phyloP scores from a whole-genome alignment of 2,888 invertebrate species.

The Stenodera caucasica region DNA sequence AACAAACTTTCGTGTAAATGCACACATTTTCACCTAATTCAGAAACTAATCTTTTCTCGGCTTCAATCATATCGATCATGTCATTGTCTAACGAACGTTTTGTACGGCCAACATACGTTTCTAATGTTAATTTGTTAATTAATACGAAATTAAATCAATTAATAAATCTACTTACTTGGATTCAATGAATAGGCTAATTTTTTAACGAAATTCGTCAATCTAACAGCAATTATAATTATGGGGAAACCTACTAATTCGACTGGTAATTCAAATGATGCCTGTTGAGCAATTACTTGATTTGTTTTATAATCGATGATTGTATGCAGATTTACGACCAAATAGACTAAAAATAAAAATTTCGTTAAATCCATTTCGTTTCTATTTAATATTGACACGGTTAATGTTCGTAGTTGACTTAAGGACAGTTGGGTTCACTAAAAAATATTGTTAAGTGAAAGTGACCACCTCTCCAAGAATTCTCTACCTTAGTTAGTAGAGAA shows the following conservation, averaged over 20 bases:
- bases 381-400: slow-evolving; percentile 17
- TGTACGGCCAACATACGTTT: slow-evolving; percentile 69
- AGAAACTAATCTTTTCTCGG: slow-evolving; percentile 76
- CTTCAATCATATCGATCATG: slow-evolving; percentile 67
- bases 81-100: slow-evolving; percentile 62
- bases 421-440: slow-evolving; percentile 30
- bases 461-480: slow-evolving; percentile 45
- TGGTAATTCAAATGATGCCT: slow-evolving; percentile 71
- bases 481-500: slow-evolving; percentile 16
- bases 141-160: neutral
- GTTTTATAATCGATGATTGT: slow-evolving; percentile 31
- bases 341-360: slow-evolving; percentile 15
- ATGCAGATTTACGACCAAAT: slow-evolving; percentile 16
- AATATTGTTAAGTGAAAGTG: slow-evolving; percentile 49
- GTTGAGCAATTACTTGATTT: slow-evolving; percentile 39
- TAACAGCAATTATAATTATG: slow-evolving; percentile 76
- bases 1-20: slow-evolving; percentile 77
- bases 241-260: slow-evolving; percentile 86
- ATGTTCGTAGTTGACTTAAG: slow-evolving; percentile 29
- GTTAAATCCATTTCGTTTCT: slow-evolving; percentile 18
- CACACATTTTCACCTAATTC: slow-evolving; percentile 80
- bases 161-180: slow-evolving; percentile 67
- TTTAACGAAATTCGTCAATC: slow-evolving; percentile 79
- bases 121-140: slow-evolving; percentile 51
- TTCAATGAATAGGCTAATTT: slow-evolving; percentile 79